These are phyloP conservation scores for Capitella teleta DNA, from an alignment of 1,140 invertebrate species.

Conservation along the genomic window DNA sequence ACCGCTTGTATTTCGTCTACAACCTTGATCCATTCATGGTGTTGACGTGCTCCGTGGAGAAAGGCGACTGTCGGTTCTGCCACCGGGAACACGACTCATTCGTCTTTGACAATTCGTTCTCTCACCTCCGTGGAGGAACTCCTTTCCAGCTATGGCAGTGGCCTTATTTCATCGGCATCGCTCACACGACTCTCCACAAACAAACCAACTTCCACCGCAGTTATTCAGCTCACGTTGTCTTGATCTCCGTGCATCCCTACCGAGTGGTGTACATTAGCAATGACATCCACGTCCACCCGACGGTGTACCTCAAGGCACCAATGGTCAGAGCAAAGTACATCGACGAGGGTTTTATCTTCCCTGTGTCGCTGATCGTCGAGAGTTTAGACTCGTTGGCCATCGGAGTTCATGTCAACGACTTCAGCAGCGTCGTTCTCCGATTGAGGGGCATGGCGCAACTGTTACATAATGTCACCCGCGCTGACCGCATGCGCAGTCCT, in stretches of 20 bases:
- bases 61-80: slow-evolving; percentile 10
- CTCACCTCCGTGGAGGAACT: slow-evolving; percentile 17
- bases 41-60: slow-evolving; percentile 8
- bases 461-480: slow-evolving; percentile 3
- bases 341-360: slow-evolving; percentile 17
- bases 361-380: slow-evolving; percentile 14
- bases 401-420: slow-evolving; percentile 17
- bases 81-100: slow-evolving; percentile 12
- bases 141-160: slow-evolving; percentile 15
- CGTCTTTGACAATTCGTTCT: slow-evolving; percentile 10
- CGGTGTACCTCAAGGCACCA: slow-evolving; percentile 10
- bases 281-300: slow-evolving; percentile 11
- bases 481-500: not conserved
- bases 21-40: slow-evolving; percentile 17
- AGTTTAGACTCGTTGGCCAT: slow-evolving; percentile 11
- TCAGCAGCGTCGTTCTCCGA: slow-evolving; percentile 14
- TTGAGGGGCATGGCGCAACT: slow-evolving; percentile 6
- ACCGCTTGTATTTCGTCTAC: slow-evolving; percentile 14
- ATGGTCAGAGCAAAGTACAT: slow-evolving; percentile 16
- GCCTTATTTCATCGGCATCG: slow-evolving; percentile 14
- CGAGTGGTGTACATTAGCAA: slow-evolving; percentile 15
- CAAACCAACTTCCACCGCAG: slow-evolving; percentile 5
- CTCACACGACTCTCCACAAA: slow-evolving; percentile 16
- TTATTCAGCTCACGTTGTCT: slow-evolving; percentile 15
- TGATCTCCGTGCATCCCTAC: slow-evolving; percentile 10